phyloP scores from a whole-genome alignment of 2,113 vertebrate species.

The Sphaerodactylus townsendi region DNA sequence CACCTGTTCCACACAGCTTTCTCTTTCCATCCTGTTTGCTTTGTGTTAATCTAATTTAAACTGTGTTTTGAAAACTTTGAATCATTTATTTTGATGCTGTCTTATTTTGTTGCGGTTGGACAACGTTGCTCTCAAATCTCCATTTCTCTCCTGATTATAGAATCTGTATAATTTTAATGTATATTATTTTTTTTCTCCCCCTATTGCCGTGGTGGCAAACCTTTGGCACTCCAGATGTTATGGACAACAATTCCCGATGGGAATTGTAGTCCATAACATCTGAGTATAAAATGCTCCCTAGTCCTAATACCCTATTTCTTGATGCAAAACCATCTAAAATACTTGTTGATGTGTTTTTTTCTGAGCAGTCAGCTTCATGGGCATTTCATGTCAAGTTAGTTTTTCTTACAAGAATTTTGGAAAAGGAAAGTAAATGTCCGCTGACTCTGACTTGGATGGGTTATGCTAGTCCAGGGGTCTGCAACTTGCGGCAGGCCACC shows the following conservation, averaged over 20 bases:
- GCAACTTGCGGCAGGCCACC: no score
- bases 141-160: not conserved
- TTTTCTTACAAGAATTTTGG: not conserved
- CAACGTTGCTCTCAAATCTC: conserved; percentile 20
- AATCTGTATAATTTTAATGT: not conserved
- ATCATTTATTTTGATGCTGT: conserved; percentile 41
- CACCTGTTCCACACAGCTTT: conserved; percentile 13
- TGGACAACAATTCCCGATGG: no score
- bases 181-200: not conserved
- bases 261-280: no score
- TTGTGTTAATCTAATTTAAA: conserved; percentile 36
- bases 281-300: no score
- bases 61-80: conserved; percentile 39
- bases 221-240: no score
- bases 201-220: no score
- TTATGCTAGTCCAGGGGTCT: no score
- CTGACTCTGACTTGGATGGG: no score
- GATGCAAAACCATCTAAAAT: not conserved
- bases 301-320: no score
- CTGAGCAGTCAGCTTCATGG: not conserved
- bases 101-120: conserved; percentile 40
- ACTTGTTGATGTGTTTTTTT: not conserved
- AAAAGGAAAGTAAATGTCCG: not conserved
- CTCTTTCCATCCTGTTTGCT: not conserved
- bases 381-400: not conserved